A percentile compares a stretch with the other conserved stretches of the same genome.
phyloP scores from a whole-genome alignment of 2,888 invertebrate genomes.

The Stenoptilia bipunctidactyla region DNA sequence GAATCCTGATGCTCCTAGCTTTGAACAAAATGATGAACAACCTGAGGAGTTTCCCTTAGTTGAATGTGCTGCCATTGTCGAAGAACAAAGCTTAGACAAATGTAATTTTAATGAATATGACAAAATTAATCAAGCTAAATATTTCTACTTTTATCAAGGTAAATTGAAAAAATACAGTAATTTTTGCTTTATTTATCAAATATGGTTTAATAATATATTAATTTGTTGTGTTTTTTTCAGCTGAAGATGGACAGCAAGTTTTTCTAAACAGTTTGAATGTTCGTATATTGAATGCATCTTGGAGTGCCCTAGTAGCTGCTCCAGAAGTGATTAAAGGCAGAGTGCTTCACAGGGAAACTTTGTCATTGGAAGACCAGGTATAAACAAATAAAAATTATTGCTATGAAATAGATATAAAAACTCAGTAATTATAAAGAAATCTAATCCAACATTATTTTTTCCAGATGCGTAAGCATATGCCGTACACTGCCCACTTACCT shows the following conservation, averaged over 20 bases:
- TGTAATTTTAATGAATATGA: slow-evolving; percentile 36
- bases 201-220: not conserved
- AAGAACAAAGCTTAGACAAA: slow-evolving; percentile 25
- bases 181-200: not conserved
- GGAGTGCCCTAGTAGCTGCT: slow-evolving; percentile 84
- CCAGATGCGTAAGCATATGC: slow-evolving; percentile 72
- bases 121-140: slow-evolving; percentile 64
- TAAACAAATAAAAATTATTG: too few species aligned
- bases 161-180: slow-evolving; percentile 19
- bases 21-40: slow-evolving; percentile 26
- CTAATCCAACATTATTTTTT: too few species aligned
- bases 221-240: slow-evolving; percentile 43
- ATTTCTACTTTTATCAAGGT: slow-evolving; percentile 89
- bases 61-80: slow-evolving; percentile 23
- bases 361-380: slow-evolving; percentile 80
- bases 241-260: slow-evolving; percentile 91
- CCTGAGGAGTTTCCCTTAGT: slow-evolving; percentile 38
- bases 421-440: too few species aligned
- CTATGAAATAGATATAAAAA: too few species aligned
- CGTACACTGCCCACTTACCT: slow-evolving; percentile 87
- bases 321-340: slow-evolving; percentile 81
- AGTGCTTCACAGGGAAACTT: slow-evolving; percentile 89
- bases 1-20: slow-evolving; percentile 46
- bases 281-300: slow-evolving; percentile 88
- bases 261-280: slow-evolving; percentile 93